Conservation (phyloP, 2,797 vertebrate species). For the Distichodus sexfasciatus region DNA sequence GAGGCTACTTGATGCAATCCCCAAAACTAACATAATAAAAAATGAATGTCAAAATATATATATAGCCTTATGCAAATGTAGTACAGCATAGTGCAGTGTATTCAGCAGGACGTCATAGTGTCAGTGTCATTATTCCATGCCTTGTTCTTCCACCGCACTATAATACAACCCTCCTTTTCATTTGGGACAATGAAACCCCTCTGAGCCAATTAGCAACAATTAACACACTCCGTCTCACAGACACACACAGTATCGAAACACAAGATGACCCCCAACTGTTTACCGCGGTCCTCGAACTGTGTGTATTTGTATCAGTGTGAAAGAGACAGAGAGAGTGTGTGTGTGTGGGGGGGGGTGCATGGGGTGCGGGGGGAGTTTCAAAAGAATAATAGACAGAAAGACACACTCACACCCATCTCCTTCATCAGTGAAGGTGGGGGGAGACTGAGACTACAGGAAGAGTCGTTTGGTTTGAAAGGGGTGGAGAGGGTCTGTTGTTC, state of each 20-base stretch:
- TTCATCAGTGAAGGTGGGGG: background rate
- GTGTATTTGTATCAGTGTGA: conserved; percentile 48
- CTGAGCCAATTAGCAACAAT: conserved; percentile 77
- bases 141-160: conserved; percentile 49
- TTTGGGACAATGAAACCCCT: conserved; percentile 76
- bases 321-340: conserved; percentile 50
- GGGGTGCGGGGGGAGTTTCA: conserved; percentile 7
- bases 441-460: conserved; percentile 18
- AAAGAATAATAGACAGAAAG: conserved; percentile 28
- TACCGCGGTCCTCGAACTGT: conserved; percentile 59
- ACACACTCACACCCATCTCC: conserved; percentile 10
- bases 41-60: too few species aligned
- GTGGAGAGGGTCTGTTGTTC: conserved; percentile 53
- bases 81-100: too few species aligned
- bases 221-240: conserved; percentile 61
- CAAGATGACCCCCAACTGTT: conserved; percentile 67
- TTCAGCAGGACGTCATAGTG: background rate
- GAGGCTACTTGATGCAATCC: too few species aligned
- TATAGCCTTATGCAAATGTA: too few species aligned
- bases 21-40: too few species aligned
- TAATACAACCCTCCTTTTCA: conserved; percentile 63
- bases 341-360: background rate
- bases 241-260: conserved; percentile 65
- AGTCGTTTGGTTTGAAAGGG: conserved; percentile 60
- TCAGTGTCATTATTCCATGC: background rate